Evolutionary conservation across 53 echinoderm and acorn worm genomes (phyloP), one percentile per base, ranked within the genome.

Genomic region (Astropecten irregularis): DNA sequence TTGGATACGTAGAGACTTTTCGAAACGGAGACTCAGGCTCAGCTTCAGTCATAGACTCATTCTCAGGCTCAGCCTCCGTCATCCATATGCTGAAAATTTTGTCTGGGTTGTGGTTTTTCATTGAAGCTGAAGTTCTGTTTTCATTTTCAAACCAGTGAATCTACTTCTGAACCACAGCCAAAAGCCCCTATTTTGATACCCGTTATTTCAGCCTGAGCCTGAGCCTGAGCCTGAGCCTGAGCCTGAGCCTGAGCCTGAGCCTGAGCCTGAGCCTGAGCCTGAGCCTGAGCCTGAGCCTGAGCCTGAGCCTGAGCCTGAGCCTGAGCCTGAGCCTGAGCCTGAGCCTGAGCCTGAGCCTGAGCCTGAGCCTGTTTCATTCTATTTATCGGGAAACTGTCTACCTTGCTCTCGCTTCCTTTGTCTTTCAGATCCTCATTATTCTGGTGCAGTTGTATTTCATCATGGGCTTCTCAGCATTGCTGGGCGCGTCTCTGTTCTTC

Each of bases 391-490:
- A n/a, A n/a, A n/a, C n/a, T n/a, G n/a, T n/a, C n/a, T n/a, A n/a
- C n/a, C n/a, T n/a, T n/a, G 25, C 54, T 1, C 25, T 65, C 59
- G 5, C 47, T 1, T 20, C 51, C 7, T 66, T 86, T 35, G 6
- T 48, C 35, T 74, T 64, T n/a, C 57, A 89, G 89, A 49, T 89
- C 27, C 16, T 22, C 9, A 26, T 76, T 46, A 40, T 76, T 23
- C 68, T 89, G 19, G 68, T 59, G 42, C 28, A 84, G 31, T 38
- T 84, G 61, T 89, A 89, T 60, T 58, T 83, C 19, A 16, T 54
- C 34, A 76, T 84, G 31, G 89, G 89, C 5, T 51, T 66, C 10
- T 89, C 89, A 0, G 84, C 89, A 21, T 37, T 89, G 25, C 53
- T 84, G 21, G 89, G 89, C 22, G 73, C 84, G 6, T 54, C 53